A percentile compares a stretch with the other conserved stretches of the same genome.
Evolutionary conservation across 2,113 vertebrate species (phyloP).

Genomic region (Shinisaurus crocodilurus): DNA sequence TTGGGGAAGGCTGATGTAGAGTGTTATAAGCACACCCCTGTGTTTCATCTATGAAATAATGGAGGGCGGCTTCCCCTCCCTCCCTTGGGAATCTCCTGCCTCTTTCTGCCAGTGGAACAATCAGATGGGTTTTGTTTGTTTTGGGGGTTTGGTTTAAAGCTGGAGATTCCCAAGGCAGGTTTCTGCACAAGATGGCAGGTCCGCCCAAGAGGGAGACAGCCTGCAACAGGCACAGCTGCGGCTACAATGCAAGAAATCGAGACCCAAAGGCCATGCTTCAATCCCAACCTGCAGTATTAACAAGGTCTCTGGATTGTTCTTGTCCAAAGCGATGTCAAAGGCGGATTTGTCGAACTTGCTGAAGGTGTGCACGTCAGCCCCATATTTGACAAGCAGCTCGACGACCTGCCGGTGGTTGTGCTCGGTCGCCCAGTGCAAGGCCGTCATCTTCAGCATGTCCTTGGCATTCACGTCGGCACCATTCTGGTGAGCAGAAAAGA

Average conservation of each 20-base stretch:
- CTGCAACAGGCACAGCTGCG: background rate
- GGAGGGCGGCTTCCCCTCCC: too few relatives aligned
- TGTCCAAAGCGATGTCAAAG: constrained; percentile 89
- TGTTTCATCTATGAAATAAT: background rate
- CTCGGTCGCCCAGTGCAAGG: constrained; percentile 92
- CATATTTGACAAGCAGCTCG: constrained; percentile 86
- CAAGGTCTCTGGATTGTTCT: constrained; percentile 85
- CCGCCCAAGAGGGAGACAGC: background rate
- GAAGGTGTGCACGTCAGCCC: constrained; percentile 87
- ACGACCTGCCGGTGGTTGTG: constrained; percentile 84
- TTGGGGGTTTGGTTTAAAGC: too few relatives aligned
- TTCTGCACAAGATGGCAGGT: background rate
- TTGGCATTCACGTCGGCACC: constrained; percentile 94
- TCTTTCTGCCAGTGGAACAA: background rate
- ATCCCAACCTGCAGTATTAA: constrained; percentile 80
- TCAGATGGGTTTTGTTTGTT: too few relatives aligned
- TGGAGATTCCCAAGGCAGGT: background rate
- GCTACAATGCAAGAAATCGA: background rate
- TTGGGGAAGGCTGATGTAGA: background rate
- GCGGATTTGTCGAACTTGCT: constrained; percentile 95
- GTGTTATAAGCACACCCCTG: background rate
- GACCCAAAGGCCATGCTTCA: background rate
- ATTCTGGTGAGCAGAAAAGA: constrained; percentile 73
- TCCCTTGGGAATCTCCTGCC: too few relatives aligned
- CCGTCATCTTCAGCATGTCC: constrained; percentile 97